Conservation (phyloP, 2,797 vertebrate species). For the Spinibarbus caldwelli region DNA sequence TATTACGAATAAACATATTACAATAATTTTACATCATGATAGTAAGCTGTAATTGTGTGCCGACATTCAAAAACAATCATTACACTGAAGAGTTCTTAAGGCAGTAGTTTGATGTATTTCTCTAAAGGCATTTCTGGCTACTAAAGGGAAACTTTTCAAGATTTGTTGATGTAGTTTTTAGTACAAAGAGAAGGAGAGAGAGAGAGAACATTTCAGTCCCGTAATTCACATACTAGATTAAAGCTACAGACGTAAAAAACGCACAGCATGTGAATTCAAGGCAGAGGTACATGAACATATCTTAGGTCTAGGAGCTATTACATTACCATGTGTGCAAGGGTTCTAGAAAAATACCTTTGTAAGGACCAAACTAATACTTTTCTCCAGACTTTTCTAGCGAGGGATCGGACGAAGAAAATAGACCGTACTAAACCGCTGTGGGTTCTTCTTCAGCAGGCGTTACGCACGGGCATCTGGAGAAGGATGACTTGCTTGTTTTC, state of each 20-base stretch:
- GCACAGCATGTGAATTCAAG: conserved; percentile 85
- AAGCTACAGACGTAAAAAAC: conserved; percentile 86
- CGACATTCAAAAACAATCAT: conserved; percentile 79
- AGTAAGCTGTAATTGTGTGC: conserved; percentile 81
- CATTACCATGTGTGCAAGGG: conserved; percentile 79
- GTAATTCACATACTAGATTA: conserved; percentile 88
- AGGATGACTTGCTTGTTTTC: conserved; percentile 98
- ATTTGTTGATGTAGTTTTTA: conserved; percentile 72
- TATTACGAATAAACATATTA: conserved; percentile 93
- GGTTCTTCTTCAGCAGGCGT: conserved; percentile 85
- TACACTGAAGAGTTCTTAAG: conserved; percentile 84
- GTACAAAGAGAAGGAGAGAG: conserved; percentile 67
- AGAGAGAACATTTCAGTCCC: conserved; percentile 75
- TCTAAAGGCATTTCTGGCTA: conserved; percentile 98
- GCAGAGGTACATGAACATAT: conserved; percentile 77
- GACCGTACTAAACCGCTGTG: conserved; percentile 45
- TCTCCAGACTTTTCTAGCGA: conserved; percentile 67
- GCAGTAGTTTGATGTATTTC: conserved; percentile 88
- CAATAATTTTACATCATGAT: conserved; percentile 84
- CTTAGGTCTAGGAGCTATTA: conserved; percentile 89
- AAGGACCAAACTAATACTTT: conserved; percentile 84
- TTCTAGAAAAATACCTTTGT: conserved; percentile 85
- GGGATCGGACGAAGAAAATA: conserved; percentile 74
- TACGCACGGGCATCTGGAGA: conserved; percentile 96
- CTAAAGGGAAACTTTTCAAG: conserved; percentile 83